Conservation (phyloP, 2,113 vertebrate species). For the Calyptommatus sinebrachiatus region DNA sequence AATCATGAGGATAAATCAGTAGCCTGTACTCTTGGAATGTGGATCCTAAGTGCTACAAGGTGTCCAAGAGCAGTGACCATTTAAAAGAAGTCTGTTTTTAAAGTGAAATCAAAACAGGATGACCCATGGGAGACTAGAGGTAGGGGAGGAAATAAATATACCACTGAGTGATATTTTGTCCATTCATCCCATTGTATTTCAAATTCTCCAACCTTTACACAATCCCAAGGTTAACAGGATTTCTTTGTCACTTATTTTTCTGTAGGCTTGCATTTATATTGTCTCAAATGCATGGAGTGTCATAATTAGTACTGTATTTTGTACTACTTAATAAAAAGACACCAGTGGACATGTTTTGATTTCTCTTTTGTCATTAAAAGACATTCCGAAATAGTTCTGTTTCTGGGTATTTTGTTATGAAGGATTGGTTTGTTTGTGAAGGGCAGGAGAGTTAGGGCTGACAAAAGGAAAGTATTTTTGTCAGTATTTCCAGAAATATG, state of each 20-base stretch:
- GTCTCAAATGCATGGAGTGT: slow-evolving; percentile 75
- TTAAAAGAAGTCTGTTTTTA: slow-evolving; percentile 62
- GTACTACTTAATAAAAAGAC: slow-evolving; percentile 76
- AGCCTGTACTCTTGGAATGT: slow-evolving; percentile 33
- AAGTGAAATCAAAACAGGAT: slow-evolving; percentile 50
- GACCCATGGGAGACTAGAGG: slow-evolving; percentile 58
- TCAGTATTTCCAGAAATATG: too few species aligned
- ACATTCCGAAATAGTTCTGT: slow-evolving; percentile 5
- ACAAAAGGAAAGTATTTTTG: too few species aligned
- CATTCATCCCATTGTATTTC: slow-evolving; percentile 64
- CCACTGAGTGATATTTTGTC: slow-evolving; percentile 68
- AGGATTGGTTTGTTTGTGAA: background rate
- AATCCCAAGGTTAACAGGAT: slow-evolving; percentile 77
- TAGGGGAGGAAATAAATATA: slow-evolving; percentile 22
- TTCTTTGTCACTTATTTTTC: slow-evolving; percentile 66
- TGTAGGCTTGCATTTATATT: slow-evolving; percentile 68
- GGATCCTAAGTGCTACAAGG: slow-evolving; percentile 47
- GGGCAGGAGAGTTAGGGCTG: too few species aligned
- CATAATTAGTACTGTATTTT: slow-evolving; percentile 72
- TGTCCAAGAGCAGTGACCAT: slow-evolving; percentile 32
- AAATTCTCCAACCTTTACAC: slow-evolving; percentile 66
- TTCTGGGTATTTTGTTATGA: slow-evolving; percentile 7
- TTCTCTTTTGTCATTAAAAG: slow-evolving; percentile 7
- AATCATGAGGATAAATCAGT: slow-evolving; percentile 43
- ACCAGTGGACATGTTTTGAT: slow-evolving; percentile 57